Base-by-base conservation (phyloP, 2,888 invertebrate genomes). In the Resseliella maxima region DNA sequence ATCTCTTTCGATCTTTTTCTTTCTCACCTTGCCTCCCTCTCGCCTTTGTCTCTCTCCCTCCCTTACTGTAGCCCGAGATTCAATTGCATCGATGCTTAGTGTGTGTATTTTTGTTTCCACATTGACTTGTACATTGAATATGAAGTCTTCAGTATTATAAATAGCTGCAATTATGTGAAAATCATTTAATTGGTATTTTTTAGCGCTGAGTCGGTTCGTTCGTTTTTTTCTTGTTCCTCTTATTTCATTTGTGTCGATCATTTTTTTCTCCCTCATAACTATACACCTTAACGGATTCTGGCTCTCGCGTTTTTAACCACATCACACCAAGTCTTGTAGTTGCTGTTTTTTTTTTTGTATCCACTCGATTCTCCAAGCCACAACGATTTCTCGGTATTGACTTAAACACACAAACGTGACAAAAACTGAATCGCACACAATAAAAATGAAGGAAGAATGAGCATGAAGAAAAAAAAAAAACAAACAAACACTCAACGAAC, bases 91-190 rank as follows among this genome's bases (percentile, higher is more conserved):
- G n/a, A n/a, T n/a, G n/a, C n/a, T n/a, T n/a, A n/a, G 46, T 18
- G 46, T 18, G 59, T 24, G 24, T 24, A 6, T 59, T 59, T n/a
- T 27, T 59, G n/a, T 59, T 59, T 3, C 6, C n/a, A n/a, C n/a
- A n/a, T n/a, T n/a, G n/a, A n/a, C n/a, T n/a, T 27, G 31, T 15
- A 72, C 35, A 72, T 72, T 35, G 72, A 72, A 72, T 72, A 72
- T 72, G 72, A 72, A 72, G 72, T 18, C 72, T 72, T 72, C 72
- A 72, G 72, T 72, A 72, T 72, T 72, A 72, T 72, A 72, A 72
- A 72, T 72, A 72, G 72, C 72, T n/a, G 72, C 72, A 72, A 72
- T 72, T 72, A 72, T 72, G 72, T 72, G 72, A 72, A 72, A 72
- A 72, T 72, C 72, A 31, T 72, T 72, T 72, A 72, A 72, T 72